Conservation (phyloP, 2,888 invertebrate species). For the Bombyx huttoni region DNA sequence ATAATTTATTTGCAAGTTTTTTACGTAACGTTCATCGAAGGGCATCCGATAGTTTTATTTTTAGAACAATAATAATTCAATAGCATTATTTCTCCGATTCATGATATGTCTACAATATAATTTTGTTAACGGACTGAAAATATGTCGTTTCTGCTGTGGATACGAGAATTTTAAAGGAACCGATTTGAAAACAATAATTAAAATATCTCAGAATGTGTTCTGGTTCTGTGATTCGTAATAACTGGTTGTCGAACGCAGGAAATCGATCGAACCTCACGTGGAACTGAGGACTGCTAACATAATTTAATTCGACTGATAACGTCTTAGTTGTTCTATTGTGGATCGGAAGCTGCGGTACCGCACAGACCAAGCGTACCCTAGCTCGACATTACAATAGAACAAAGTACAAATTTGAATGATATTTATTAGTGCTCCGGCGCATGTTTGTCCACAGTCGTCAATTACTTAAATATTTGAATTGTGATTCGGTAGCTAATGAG, state of each 20-base stretch:
- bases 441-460: conserved; percentile 71
- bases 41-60: conserved; percentile 4
- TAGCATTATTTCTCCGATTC: not conserved
- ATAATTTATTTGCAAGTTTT: conserved; percentile 35
- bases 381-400: conserved; percentile 55
- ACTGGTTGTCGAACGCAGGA: not conserved
- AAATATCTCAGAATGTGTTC: not conserved
- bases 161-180: not conserved
- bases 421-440: conserved; percentile 65
- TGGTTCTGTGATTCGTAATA: not conserved
- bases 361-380: conserved; percentile 66
- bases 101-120: not conserved
- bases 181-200: not conserved
- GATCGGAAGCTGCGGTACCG: conserved; percentile 21
- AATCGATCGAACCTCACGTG: not conserved
- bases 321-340: not conserved
- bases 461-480: conserved; percentile 71
- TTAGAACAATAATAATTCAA: not conserved
- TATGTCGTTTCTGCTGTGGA: not conserved
- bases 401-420: conserved; percentile 70
- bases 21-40: conserved; percentile 4
- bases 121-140: not conserved
- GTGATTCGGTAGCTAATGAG: conserved; percentile 73
- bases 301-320: conserved; percentile 6
- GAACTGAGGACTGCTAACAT: not conserved